Base-by-base conservation (phyloP, 2,797 vertebrate genomes). In the Myotis daubentonii region DNA sequence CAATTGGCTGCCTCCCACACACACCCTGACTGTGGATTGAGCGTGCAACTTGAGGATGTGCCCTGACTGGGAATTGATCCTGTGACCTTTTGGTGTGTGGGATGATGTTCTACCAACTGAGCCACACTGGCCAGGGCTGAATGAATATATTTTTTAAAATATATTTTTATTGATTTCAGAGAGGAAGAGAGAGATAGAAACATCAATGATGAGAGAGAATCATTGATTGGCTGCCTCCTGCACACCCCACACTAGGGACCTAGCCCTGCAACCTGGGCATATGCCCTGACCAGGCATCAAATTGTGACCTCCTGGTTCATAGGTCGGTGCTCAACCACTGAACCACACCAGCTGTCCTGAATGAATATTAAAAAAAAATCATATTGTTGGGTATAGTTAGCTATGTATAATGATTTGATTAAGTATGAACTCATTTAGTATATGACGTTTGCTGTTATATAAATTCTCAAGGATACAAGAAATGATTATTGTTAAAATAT, bases 401-500 rank as follows among this genome's bases (percentile, higher is more conserved):
- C 30, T 25, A 44, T 62, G 6, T 83, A 5, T 70, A 78, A 65
- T 96, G 66, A 72, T 71, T 84, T 91, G 65, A 25, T 65, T 74
- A 84, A 82, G 12, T 57, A 30, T 23, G 49, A 94, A 15, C 10
- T 80, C 10, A 94, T 85, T 85, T 92, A 62, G 84, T 91, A 70
- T 23, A 20, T 79, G 70, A 66, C 75, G 22, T 92, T 88, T 89
- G 30, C 75, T 85, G 23, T 55, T 83, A 7, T 72, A 44, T 89
- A 53, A 93, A 49, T 71, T 91, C 30, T 78, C 65, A 96, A 89
- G 71, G 23, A 38, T n/a, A 47, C 1, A 76, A 74, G 66, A 87
- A 91, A 9, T 47, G 80, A 66, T 41, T 79, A 16, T 82, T 72
- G 53, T 93, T 89, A 78, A 89, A 89, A 75, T 87, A 70, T 44